phyloP scores from a whole-genome alignment of 2,797 vertebrate species.

The Babyrousa celebensis region DNA sequence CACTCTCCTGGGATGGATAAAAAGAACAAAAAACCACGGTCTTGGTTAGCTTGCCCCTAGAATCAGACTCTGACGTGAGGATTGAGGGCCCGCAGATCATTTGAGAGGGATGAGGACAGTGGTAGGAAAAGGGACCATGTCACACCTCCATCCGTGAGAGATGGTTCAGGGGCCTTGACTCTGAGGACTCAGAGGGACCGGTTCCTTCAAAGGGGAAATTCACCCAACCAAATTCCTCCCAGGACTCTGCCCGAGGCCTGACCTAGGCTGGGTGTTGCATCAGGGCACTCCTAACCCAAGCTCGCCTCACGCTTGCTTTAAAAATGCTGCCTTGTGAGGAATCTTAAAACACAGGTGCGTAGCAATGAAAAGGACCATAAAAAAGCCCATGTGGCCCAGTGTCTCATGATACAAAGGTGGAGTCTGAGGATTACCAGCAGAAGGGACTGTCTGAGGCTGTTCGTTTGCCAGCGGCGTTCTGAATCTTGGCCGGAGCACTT shows the following conservation, averaged over 20 bases:
- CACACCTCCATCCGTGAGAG: not conserved
- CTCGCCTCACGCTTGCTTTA: conserved; percentile 9
- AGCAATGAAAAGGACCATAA: conserved; percentile 30
- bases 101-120: not conserved
- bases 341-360: conserved; percentile 26
- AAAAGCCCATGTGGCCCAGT: not conserved
- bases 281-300: not conserved
- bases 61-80: not conserved
- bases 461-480: not conserved
- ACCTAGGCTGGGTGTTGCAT: not conserved
- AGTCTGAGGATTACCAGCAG: not conserved
- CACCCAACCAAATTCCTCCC: conserved; percentile 23
- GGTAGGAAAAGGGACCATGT: not conserved
- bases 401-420: not conserved
- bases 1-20: not conserved
- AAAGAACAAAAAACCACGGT: not conserved
- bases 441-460: not conserved
- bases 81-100: not conserved
- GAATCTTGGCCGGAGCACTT: not conserved
- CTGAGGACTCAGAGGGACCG: not conserved
- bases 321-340: conserved; percentile 64
- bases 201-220: not conserved
- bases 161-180: not conserved
- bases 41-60: not conserved
- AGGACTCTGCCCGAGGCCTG: not conserved